Conservation (phyloP, 2,113 vertebrate species). For the Barbus barbus region DNA sequence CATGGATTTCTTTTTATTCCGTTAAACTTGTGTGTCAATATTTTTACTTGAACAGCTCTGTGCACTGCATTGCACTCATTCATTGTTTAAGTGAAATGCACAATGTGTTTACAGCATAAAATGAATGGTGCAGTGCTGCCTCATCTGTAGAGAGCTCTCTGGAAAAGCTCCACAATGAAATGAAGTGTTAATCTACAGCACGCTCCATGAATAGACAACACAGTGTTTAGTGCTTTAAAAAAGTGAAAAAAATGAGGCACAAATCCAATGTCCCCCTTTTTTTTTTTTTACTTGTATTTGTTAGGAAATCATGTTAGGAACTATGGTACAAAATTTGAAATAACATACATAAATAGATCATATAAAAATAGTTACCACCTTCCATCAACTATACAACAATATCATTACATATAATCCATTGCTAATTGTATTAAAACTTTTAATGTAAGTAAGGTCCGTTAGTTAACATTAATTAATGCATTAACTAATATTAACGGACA, state of each 20-base stretch:
- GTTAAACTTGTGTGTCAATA: neutral
- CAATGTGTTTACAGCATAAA: neutral
- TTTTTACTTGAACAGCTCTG: neutral
- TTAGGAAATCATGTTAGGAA: neutral
- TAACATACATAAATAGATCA: neutral
- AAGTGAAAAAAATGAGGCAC: neutral
- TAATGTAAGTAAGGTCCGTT: neutral
- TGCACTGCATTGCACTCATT: neutral
- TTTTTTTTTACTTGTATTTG: neutral
- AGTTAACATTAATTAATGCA: neutral
- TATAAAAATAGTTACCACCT: neutral
- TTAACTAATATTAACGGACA: neutral
- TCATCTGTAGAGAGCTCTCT: neutral
- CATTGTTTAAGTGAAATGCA: neutral
- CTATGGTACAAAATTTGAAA: neutral
- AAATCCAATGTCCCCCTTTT: neutral
- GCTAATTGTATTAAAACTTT: too few relatives aligned
- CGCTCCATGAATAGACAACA: neutral
- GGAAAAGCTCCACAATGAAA: neutral
- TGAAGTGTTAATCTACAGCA: neutral
- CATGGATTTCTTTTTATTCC: neutral
- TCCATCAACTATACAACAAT: neutral
- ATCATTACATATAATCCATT: neutral
- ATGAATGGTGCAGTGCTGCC: neutral
- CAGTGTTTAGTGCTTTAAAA: neutral